Evolutionary conservation across 2,888 invertebrate species (phyloP), one percentile per base, ranked within the genome.

Genomic region (Synergus gifuensis): DNA sequence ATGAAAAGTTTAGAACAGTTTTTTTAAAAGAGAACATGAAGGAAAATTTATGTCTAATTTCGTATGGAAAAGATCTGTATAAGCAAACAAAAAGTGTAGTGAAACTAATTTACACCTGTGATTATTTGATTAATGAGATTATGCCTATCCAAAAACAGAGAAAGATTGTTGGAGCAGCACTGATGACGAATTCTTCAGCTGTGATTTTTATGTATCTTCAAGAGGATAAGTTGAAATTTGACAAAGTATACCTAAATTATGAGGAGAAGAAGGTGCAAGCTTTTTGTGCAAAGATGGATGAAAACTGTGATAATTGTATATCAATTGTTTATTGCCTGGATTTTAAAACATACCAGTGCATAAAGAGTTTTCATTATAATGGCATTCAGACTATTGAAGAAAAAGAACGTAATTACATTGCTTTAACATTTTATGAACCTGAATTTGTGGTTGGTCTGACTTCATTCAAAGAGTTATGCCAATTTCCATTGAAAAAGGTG

Each of bases 251-350:
- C 79, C 62, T 91, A 4, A 82, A 80, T 49, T 77, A 78, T 11
- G 73, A 73, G 49, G 49, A 16, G n/a, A 54, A 16, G 2, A 69
- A 83, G 0, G 76, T 88, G 5, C 44, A 79, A 54, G 73, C 84
- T 1, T 36, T 90, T 22, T 87, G 87, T 42, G 87, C 86, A 16
- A 82, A 85, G 22, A 79, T 89, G 0, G 79, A 81, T 46, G 62
- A 76, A 16, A 42, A 40, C 1, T 73, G 42, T 0, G 78, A 84
- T 63, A 81, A 89, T 44, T 46, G 69, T 18, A 76, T 90, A 11
- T 88, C 89, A 85, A 81, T 91, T 0, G 79, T 90, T 36, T 87
- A 89, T 81, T 87, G 86, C 0, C 86, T 88, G 79, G 79, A 77
- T 7, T 78, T 46, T 11, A 84, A 79, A 63, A 85, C 86, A 4